Conservation (phyloP, 2,888 invertebrate genomes). For the Cancer borealis region DNA sequence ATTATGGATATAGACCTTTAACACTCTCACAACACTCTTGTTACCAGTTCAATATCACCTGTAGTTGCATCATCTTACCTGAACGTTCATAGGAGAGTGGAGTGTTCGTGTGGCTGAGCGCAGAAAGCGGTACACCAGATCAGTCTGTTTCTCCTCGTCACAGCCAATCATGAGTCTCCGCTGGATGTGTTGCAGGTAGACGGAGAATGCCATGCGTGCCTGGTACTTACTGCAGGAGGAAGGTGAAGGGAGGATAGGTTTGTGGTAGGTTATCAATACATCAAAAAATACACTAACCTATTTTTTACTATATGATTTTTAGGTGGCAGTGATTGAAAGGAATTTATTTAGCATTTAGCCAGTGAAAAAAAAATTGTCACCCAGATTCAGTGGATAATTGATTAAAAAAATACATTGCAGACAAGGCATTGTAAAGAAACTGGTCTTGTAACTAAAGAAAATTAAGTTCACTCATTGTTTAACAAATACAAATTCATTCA, state of each 20-base stretch:
- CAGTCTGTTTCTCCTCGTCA: slow-evolving; percentile 78
- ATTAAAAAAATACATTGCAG: too few relatives aligned
- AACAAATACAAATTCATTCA: too few relatives aligned
- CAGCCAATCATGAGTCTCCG: slow-evolving; percentile 82
- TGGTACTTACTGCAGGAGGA: slow-evolving; percentile 82
- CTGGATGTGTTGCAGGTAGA: slow-evolving; percentile 88
- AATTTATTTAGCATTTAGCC: too few relatives aligned
- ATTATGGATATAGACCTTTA: background rate
- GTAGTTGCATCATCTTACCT: slow-evolving; percentile 79
- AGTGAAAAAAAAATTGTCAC: too few relatives aligned
- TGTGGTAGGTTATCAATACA: too few relatives aligned
- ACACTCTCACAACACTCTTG: background rate
- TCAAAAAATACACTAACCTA: background rate
- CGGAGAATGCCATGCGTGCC: slow-evolving; percentile 88
- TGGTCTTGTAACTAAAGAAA: too few relatives aligned
- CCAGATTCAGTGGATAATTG: too few relatives aligned
- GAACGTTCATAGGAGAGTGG: slow-evolving; percentile 85
- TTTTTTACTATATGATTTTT: background rate
- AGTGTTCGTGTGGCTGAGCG: slow-evolving; percentile 87
- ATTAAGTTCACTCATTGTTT: too few relatives aligned
- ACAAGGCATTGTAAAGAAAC: too few relatives aligned
- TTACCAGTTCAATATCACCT: background rate
- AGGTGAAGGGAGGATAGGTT: background rate
- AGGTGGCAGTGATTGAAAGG: background rate
- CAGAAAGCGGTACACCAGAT: slow-evolving; percentile 88